Percentiles rank a stretch among this genome's conserved stretches.
These are phyloP conservation scores for Cheilosia scutellata DNA, from an alignment of 2,888 invertebrate species.

Conservation along the genomic window DNA sequence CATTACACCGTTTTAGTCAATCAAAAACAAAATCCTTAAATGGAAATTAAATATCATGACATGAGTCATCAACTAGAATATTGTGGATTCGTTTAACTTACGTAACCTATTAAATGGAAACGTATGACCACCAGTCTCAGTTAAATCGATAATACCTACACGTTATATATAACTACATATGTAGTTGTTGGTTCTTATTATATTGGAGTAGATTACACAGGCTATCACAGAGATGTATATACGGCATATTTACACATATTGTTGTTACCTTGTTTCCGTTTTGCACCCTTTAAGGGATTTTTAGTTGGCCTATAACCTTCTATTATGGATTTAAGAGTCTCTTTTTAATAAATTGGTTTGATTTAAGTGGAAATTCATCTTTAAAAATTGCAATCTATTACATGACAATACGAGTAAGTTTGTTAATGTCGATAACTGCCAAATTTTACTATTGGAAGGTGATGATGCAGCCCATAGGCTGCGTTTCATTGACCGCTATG, in stretches of 20 bases:
- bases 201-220: neutral
- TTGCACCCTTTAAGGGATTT: neutral
- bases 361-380: too few species aligned
- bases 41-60: neutral
- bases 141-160: conserved; percentile 16
- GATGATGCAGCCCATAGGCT: too few species aligned
- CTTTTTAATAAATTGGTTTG: too few species aligned
- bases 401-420: too few species aligned
- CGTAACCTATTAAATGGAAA: neutral
- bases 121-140: neutral
- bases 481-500: too few species aligned
- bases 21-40: neutral
- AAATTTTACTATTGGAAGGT: too few species aligned
- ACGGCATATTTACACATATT: neutral
- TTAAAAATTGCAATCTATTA: too few species aligned
- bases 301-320: neutral
- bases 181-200: neutral
- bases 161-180: neutral
- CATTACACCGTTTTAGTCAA: neutral
- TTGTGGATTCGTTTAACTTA: conserved; percentile 10
- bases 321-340: neutral
- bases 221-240: neutral
- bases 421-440: too few species aligned
- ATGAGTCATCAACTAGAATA: conserved; percentile 14
- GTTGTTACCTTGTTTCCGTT: neutral